phyloP scores from a whole-genome alignment of 30 jellyfish, hydroid and myxozoan species.

The Hydractinia echinata region DNA sequence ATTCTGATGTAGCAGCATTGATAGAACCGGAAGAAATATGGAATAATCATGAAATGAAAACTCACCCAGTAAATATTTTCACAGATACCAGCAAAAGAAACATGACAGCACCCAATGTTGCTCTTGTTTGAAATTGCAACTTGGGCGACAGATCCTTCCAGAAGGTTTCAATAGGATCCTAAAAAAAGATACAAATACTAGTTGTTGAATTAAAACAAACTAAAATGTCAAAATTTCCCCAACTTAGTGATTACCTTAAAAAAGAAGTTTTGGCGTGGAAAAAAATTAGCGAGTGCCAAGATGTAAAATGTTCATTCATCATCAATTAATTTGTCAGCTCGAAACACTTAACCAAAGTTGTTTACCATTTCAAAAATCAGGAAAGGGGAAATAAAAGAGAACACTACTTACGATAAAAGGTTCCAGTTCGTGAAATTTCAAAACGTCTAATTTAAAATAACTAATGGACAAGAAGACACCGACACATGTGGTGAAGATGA shows the following conservation, averaged over 20 bases:
- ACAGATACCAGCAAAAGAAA: constrained; percentile 43
- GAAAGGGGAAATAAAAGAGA: neutral
- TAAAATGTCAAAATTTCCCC: no score
- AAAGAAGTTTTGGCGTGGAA: no score
- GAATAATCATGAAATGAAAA: neutral
- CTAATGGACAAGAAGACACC: constrained; percentile 27
- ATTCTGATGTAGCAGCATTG: neutral
- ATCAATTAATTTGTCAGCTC: no score
- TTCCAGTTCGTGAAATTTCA: constrained; percentile 6
- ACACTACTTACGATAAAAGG: constrained; percentile 8
- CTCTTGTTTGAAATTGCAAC: constrained; percentile 47
- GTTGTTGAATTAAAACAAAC: no score
- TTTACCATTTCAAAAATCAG: no score
- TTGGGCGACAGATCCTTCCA: constrained; percentile 65
- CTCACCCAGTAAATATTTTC: constrained; percentile 52
- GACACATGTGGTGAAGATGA: neutral
- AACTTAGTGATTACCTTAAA: no score
- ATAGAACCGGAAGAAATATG: neutral
- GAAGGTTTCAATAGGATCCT: constrained; percentile 62
- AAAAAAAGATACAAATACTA: neutral
- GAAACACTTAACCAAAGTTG: no score
- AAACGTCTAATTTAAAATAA: constrained; percentile 22
- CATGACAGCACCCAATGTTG: constrained; percentile 41
- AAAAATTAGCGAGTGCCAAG: no score
- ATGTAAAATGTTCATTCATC: no score